phyloP scores from a whole-genome alignment of 2,797 vertebrate genomes.

The Crenuchus spilurus region DNA sequence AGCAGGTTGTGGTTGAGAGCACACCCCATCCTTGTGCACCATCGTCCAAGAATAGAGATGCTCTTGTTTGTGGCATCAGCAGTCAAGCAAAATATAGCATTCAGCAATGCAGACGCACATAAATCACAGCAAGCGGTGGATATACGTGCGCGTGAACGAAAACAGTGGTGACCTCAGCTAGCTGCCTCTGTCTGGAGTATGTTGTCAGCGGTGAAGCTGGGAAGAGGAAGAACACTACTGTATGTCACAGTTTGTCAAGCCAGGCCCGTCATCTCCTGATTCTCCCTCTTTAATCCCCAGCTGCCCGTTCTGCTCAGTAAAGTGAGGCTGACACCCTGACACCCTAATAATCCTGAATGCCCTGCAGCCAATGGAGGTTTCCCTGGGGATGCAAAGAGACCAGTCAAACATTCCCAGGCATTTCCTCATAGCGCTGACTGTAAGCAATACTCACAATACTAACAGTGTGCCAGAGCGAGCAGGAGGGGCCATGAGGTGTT shows the following conservation, averaged over 20 bases:
- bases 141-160: conserved; percentile 30
- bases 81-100: conserved; percentile 34
- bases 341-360: conserved; percentile 41
- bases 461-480: background rate
- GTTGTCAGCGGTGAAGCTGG: conserved; percentile 7
- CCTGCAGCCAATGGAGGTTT: conserved; percentile 33
- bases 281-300: conserved; percentile 36
- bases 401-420: conserved; percentile 21
- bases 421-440: conserved; percentile 29
- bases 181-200: conserved; percentile 10
- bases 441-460: conserved; percentile 32
- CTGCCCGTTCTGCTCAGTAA: conserved; percentile 37
- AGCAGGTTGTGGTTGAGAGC: background rate
- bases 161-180: conserved; percentile 23
- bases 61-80: conserved; percentile 39
- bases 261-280: conserved; percentile 18
- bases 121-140: conserved; percentile 37
- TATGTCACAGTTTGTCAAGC: conserved; percentile 29
- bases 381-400: conserved; percentile 41
- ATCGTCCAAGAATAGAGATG: conserved; percentile 28
- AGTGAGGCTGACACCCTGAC: conserved; percentile 39
- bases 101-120: conserved; percentile 39
- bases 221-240: conserved; percentile 13
- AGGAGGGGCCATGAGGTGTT: background rate
- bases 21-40: conserved; percentile 1